Percentiles rank a stretch among this genome's conserved stretches.
These are phyloP conservation scores for Mustela erminea DNA, from an alignment of 2,797 vertebrate species.

Conservation along the genomic window DNA sequence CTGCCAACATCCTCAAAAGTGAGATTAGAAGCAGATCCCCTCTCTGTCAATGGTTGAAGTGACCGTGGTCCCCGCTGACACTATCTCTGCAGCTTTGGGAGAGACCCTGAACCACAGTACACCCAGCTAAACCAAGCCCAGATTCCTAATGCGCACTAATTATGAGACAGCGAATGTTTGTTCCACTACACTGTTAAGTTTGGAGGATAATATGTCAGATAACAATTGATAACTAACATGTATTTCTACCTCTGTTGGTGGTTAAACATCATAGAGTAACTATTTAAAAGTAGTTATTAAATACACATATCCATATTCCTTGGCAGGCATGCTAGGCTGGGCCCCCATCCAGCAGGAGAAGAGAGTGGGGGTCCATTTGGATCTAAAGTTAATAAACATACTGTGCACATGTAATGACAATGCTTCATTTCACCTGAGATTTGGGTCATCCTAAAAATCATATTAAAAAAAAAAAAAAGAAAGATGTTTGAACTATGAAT, in stretches of 20 bases:
- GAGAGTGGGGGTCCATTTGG: neutral
- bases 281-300: neutral
- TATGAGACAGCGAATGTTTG: neutral
- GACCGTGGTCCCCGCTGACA: fast-evolving
- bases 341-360: neutral
- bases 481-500: neutral
- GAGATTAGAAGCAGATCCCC: neutral
- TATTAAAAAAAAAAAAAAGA: neutral
- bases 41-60: neutral
- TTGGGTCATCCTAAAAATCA: neutral
- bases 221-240: neutral
- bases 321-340: neutral
- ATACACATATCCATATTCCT: neutral
- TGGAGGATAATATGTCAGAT: neutral
- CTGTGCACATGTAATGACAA: neutral
- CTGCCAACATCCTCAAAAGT: neutral
- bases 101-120: neutral
- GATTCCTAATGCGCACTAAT: neutral
- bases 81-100: neutral
- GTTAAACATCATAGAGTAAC: neutral
- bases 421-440: neutral
- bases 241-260: neutral
- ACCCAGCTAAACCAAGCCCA: neutral
- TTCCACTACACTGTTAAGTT: neutral
- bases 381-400: neutral